Percentiles rank a stretch among this genome's conserved stretches.
Conservation (phyloP, 2,888 invertebrate species). For the Argyra leucocephala region DNA sequence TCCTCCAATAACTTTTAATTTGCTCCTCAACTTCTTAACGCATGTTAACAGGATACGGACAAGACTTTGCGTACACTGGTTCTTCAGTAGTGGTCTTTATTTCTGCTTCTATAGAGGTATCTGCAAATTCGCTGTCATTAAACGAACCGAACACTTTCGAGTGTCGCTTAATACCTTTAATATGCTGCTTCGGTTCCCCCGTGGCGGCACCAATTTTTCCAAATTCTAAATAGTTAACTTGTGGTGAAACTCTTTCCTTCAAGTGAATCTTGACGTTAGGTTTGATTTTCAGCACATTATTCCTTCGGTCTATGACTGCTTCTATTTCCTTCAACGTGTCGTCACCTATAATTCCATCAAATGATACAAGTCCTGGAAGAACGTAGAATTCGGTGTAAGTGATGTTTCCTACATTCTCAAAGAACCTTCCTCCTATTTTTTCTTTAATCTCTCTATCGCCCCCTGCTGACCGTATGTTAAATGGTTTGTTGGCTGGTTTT, state of each 20-base stretch:
- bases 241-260: constrained; percentile 3
- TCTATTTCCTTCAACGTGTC: constrained; percentile 20
- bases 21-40: constrained; percentile 33
- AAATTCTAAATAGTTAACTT: constrained; percentile 13
- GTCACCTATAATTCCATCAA: constrained; percentile 19
- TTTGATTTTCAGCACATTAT: constrained; percentile 17
- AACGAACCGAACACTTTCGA: constrained; percentile 18
- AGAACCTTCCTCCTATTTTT: constrained; percentile 8
- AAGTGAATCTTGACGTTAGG: constrained; percentile 8
- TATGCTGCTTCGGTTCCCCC: neutral
- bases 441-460: neutral
- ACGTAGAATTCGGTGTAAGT: constrained; percentile 18
- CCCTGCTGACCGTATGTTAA: constrained; percentile 10
- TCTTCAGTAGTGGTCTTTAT: constrained; percentile 30
- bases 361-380: constrained; percentile 16
- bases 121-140: neutral
- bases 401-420: constrained; percentile 15
- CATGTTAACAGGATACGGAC: constrained; percentile 34
- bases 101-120: constrained; percentile 28
- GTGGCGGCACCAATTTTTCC: neutral
- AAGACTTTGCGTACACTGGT: constrained; percentile 32
- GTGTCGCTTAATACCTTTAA: neutral
- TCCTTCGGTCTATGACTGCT: constrained; percentile 22
- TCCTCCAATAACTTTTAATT: constrained; percentile 30
- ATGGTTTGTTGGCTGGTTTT: neutral